phyloP scores from a whole-genome alignment of 2,113 vertebrate species.

The Asarcornis scutulata region DNA sequence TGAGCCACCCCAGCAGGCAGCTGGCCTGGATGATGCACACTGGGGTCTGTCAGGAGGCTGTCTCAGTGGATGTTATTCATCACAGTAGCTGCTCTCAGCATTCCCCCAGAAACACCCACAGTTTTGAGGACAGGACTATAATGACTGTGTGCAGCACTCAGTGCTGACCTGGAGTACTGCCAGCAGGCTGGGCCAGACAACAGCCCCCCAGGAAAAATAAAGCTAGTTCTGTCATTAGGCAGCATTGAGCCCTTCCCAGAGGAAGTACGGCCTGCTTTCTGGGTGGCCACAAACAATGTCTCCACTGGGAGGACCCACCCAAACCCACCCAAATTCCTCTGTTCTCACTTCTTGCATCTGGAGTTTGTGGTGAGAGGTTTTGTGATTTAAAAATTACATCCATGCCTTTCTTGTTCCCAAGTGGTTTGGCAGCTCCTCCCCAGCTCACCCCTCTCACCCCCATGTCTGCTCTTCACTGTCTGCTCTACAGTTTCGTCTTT shows the following conservation, averaged over 20 bases:
- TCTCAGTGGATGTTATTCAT: neutral
- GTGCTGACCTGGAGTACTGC: neutral
- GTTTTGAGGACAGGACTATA: neutral
- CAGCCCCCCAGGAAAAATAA: neutral
- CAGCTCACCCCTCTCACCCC: neutral
- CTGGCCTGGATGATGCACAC: neutral
- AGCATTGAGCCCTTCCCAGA: neutral
- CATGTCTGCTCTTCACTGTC: neutral
- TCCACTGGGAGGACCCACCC: neutral
- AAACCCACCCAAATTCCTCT: slow-evolving; percentile 31
- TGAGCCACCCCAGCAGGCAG: neutral
- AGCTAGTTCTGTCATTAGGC: neutral
- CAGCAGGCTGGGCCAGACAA: neutral
- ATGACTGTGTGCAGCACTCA: neutral
- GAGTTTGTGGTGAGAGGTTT: neutral
- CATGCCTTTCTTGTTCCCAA: slow-evolving; percentile 23
- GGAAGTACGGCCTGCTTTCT: neutral
- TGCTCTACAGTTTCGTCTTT: neutral
- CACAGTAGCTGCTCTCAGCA: neutral
- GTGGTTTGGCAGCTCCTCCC: slow-evolving; percentile 14
- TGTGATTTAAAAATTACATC: slow-evolving; percentile 34
- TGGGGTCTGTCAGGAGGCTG: neutral
- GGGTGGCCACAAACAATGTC: neutral
- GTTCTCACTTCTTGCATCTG: neutral
- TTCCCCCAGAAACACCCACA: neutral